Evolutionary conservation across 2,888 invertebrate species (phyloP).

Genomic region (Incurvaria masculella): DNA sequence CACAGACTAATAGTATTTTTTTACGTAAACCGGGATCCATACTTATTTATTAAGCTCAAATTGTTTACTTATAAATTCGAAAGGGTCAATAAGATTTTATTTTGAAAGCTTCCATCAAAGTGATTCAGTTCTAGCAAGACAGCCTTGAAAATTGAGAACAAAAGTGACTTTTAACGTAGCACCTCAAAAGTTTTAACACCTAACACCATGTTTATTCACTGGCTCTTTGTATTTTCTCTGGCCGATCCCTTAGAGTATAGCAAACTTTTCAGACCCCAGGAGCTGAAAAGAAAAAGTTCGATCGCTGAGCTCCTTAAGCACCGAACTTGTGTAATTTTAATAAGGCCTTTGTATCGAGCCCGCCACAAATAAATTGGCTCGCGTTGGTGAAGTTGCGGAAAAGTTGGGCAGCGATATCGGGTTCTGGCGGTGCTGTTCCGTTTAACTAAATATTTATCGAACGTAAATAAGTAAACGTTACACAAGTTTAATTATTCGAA

Average conservation of each 20-base stretch:
- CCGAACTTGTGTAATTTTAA: conserved; percentile 37
- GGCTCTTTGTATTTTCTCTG: neutral
- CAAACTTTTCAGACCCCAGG: neutral
- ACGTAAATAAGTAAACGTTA: too few relatives aligned
- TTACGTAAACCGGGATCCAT: neutral
- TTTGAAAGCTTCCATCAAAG: too few relatives aligned
- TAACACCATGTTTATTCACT: too few relatives aligned
- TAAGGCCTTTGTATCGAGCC: conserved; percentile 19
- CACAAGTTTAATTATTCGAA: too few relatives aligned
- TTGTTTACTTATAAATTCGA: too few relatives aligned
- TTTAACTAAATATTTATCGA: too few relatives aligned
- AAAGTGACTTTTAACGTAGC: too few relatives aligned
- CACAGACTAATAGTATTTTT: too few relatives aligned
- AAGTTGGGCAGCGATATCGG: neutral
- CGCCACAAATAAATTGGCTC: neutral
- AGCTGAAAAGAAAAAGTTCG: neutral
- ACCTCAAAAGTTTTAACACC: too few relatives aligned
- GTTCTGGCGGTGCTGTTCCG: neutral
- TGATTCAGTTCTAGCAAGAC: too few relatives aligned
- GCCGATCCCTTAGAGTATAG: neutral
- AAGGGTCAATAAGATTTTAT: too few relatives aligned
- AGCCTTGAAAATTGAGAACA: too few relatives aligned
- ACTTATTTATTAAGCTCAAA: neutral
- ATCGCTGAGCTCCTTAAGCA: conserved; percentile 14
- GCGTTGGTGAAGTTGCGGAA: neutral